Conservation (phyloP, 2,888 invertebrate species). For the Coleophora deauratella region DNA sequence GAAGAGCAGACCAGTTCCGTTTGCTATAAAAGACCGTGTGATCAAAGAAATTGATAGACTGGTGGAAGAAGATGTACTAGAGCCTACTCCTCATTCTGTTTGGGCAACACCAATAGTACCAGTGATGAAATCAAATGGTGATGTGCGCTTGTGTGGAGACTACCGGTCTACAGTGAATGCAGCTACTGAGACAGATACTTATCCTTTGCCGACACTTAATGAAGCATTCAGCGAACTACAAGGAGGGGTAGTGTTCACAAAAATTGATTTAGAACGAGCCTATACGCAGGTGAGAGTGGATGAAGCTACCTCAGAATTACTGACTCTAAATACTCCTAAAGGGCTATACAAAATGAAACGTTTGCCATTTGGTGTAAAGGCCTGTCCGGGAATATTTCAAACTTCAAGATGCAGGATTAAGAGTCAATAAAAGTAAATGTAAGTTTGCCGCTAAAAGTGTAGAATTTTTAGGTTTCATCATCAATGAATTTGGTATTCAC, state of each 20-base stretch:
- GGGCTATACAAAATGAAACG: too few species aligned
- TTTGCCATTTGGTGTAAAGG: too few species aligned
- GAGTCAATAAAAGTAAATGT: too few species aligned
- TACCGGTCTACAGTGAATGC: conserved; percentile 5
- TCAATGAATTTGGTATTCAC: too few species aligned
- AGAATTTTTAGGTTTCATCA: too few species aligned
- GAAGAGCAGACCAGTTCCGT: conserved; percentile 3
- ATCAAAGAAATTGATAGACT: conserved; percentile 4
- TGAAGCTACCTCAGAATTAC: too few species aligned
- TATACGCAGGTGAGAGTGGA: too few species aligned
- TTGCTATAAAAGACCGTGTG: conserved; percentile 3
- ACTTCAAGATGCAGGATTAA: too few species aligned
- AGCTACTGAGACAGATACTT: conserved; percentile 6
- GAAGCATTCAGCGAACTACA: conserved; percentile 4
- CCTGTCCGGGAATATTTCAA: too few species aligned
- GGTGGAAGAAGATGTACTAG: conserved; percentile 2
- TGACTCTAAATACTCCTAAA: too few species aligned
- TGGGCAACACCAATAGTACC: conserved; percentile 8
- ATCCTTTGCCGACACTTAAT: conserved; percentile 5
- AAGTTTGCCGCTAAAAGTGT: too few species aligned
- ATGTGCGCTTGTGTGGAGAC: conserved; percentile 4
- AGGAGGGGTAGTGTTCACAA: conserved; percentile 5
- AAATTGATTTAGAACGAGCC: conserved; percentile 8
- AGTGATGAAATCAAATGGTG: conserved; percentile 1
- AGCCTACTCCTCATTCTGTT: conserved; percentile 2